Evolutionary conservation across 1,140 invertebrate species (phyloP).

Genomic region (Drosophila ohnishii): DNA sequence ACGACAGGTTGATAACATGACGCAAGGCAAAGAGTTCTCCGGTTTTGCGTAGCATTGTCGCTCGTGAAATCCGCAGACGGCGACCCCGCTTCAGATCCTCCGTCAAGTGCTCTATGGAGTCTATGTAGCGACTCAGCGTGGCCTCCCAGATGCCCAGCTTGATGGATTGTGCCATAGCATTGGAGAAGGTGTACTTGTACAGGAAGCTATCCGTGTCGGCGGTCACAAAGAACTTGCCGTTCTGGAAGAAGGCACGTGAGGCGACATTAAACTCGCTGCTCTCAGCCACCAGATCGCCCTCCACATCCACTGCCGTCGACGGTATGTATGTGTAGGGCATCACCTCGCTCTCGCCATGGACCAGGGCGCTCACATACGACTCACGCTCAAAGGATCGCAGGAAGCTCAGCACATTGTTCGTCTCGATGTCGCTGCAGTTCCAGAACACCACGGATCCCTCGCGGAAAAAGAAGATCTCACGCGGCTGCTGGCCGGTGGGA

Average conservation of each 20-base stretch:
- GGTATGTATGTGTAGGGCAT: slow-evolving; percentile 90
- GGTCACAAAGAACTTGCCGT: slow-evolving; percentile 82
- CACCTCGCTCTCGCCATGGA: slow-evolving; percentile 91
- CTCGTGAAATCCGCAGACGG: slow-evolving; percentile 87
- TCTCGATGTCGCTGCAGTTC: slow-evolving; percentile 94
- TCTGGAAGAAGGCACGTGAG: slow-evolving; percentile 77
- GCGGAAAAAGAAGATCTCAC: slow-evolving; percentile 93
- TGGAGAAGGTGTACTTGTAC: slow-evolving; percentile 86
- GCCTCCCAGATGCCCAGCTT: slow-evolving; percentile 97
- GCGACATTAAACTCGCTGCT: slow-evolving; percentile 48
- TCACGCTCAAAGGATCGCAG: slow-evolving; percentile 85
- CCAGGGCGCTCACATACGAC: slow-evolving; percentile 87
- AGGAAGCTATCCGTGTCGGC: slow-evolving; percentile 71
- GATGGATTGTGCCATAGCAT: slow-evolving; percentile 95
- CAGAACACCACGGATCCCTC: slow-evolving; percentile 96
- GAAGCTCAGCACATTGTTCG: slow-evolving; percentile 90
- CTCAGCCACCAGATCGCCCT: slow-evolving; percentile 73
- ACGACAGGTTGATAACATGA: slow-evolving; percentile 95
- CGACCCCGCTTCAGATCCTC: slow-evolving; percentile 90
- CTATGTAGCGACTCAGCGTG: slow-evolving; percentile 91
- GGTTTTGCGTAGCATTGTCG: slow-evolving; percentile 92
- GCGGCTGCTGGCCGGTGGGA: slow-evolving; percentile 87
- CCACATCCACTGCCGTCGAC: slow-evolving; percentile 65
- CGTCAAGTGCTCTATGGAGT: slow-evolving; percentile 91
- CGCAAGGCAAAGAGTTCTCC: slow-evolving; percentile 95